phyloP scores from a whole-genome alignment of 2,888 invertebrate species.

The Hemaris fuciformis region DNA sequence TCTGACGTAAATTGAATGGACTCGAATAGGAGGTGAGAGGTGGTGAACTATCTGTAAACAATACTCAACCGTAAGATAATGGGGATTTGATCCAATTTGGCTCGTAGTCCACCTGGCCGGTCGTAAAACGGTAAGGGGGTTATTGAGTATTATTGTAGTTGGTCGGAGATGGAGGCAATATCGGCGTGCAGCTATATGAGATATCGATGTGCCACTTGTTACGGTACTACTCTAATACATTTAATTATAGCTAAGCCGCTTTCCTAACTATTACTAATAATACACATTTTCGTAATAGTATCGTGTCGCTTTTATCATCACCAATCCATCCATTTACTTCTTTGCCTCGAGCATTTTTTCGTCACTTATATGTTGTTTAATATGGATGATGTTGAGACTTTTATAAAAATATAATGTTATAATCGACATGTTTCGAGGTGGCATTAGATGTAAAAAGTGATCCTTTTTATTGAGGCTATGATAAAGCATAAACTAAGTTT shows the following conservation, averaged over 20 bases:
- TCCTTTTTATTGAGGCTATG: too few species aligned
- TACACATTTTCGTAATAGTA: neutral
- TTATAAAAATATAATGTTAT: too few species aligned
- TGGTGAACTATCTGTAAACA: conserved; percentile 21
- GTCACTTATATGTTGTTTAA: too few species aligned
- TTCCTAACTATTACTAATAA: neutral
- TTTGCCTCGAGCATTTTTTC: neutral
- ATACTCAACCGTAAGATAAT: conserved; percentile 32
- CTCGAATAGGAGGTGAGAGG: conserved; percentile 47
- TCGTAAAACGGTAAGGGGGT: conserved; percentile 51
- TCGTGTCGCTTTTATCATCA: neutral
- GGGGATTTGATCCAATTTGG: conserved; percentile 36
- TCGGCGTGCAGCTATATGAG: conserved; percentile 27
- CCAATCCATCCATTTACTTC: neutral
- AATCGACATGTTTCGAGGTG: too few species aligned
- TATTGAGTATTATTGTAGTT: conserved; percentile 34
- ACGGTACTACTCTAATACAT: neutral
- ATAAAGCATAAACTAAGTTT: too few species aligned
- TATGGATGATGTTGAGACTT: too few species aligned
- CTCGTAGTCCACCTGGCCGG: conserved; percentile 21
- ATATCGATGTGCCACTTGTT: conserved; percentile 26
- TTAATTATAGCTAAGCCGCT: neutral
- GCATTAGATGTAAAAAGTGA: too few species aligned
- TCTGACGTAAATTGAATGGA: conserved; percentile 70
- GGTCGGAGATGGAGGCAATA: conserved; percentile 9